Percentiles rank a stretch among this genome's conserved stretches.
Evolutionary conservation across 2,888 invertebrate species (phyloP).

Genomic region (Nineta flava): DNA sequence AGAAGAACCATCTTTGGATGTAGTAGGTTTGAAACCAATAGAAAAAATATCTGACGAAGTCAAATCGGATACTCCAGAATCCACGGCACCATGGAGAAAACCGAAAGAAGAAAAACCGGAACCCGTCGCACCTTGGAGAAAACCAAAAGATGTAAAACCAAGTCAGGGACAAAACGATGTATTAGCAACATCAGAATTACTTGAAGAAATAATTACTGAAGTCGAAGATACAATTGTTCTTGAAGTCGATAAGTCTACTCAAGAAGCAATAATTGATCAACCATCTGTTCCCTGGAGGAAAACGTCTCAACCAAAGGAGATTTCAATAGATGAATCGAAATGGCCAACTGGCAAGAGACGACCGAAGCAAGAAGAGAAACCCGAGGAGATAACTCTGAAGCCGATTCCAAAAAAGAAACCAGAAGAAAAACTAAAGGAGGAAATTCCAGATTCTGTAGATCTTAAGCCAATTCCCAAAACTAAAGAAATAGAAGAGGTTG

Average conservation of each 20-base stretch:
- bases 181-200: conserved; percentile 19
- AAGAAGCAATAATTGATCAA: conserved; percentile 14
- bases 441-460: conserved; percentile 22
- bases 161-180: conserved; percentile 12
- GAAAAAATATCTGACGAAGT: not conserved
- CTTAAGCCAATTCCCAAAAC: conserved; percentile 24
- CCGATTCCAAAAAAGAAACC: conserved; percentile 14
- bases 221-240: conserved; percentile 40
- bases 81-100: not conserved
- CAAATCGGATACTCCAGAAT: conserved; percentile 7
- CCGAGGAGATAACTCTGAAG: conserved; percentile 18
- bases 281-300: conserved; percentile 18
- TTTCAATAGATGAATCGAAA: conserved; percentile 12
- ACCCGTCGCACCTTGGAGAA: conserved; percentile 18
- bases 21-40: conserved; percentile 23
- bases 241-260: conserved; percentile 25
- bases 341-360: conserved; percentile 23
- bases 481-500: conserved; percentile 17
- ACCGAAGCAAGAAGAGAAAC: conserved; percentile 18
- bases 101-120: conserved; percentile 9
- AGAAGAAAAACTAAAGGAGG: conserved; percentile 5
- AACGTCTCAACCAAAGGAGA: conserved; percentile 12
- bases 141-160: conserved; percentile 12
- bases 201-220: conserved; percentile 38
- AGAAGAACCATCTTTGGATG: conserved; percentile 18